Base-by-base conservation (phyloP, 2,113 vertebrate species). In the Pituophis catenifer region DNA sequence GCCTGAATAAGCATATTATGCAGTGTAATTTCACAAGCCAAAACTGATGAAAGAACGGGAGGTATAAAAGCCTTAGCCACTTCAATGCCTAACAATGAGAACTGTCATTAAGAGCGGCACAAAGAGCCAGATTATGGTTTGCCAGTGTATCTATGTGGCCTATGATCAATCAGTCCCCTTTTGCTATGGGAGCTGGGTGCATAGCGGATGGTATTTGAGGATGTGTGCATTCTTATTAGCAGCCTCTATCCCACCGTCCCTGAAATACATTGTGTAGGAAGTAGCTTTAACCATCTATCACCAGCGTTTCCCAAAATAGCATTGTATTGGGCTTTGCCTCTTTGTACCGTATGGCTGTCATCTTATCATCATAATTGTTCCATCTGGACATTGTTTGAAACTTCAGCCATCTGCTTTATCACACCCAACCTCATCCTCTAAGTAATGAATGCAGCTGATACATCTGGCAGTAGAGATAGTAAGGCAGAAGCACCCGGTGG, bases 161-260 rank as follows among this genome's bases (percentile, higher is more conserved):
- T 94, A 94, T 94, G 94, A 91, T 96, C 96, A 97, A 96, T 93
- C 94, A 96, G 93, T 81, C 91, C 93, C 95, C 94, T 59, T 86
- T 90, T 2, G 23, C 94, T 86, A 94, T 44, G 90, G 92, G 93
- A 89, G 94, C 96, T 97, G 95, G 95, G 95, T 97, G 58, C 93
- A 95, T 98, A 97, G 98, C 95, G 97, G 96, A 97, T 97, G 95
- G 96, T 95, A 96, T 97, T 97, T 97, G 98, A 94, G 0, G 88
- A 96, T 97, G 97, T 97, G 96, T 98, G 95, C 94, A 97, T 98
- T 97, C 95, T 95, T 96, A 97, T 97, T 96, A 96, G 92, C 92
- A 91, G 92, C 62, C 94, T 95, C 94, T 96, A 96, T 95, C 96
- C 97, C 95, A 96, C 95, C 96, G 95, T 92, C 88, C 86, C 91